Percentiles rank a stretch among this genome's conserved stretches.
Evolutionary conservation across 2,797 vertebrate species (phyloP).

Genomic region (Sphenopsis melanotis): DNA sequence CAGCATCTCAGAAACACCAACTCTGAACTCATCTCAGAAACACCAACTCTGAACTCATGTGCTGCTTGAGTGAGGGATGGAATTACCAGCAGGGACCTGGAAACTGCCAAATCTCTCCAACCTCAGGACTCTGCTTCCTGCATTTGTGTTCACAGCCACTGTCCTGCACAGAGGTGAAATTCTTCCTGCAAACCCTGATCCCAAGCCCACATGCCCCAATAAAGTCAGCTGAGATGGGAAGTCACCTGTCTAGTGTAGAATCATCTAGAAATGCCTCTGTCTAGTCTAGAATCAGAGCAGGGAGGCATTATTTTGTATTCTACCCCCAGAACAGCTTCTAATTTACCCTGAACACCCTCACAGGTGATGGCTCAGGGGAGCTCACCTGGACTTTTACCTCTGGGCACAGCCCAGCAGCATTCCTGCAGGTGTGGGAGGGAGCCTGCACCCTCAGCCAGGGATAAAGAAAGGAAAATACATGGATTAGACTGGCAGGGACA

Average conservation of each 20-base stretch:
- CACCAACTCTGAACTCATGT: rapidly evolving
- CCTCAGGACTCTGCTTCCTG: neutral
- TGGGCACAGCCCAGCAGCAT: neutral
- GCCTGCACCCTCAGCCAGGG: neutral
- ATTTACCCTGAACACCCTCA: neutral
- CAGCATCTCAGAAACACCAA: too few species aligned
- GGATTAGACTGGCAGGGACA: neutral
- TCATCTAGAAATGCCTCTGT: too few species aligned
- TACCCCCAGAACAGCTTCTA: neutral
- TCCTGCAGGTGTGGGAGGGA: neutral
- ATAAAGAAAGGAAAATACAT: neutral
- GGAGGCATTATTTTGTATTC: neutral
- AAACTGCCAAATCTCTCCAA: neutral
- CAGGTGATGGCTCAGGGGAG: neutral
- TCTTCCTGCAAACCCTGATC: neutral
- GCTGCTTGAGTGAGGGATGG: neutral
- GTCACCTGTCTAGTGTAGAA: neutral
- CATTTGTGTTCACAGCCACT: neutral
- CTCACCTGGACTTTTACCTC: neutral
- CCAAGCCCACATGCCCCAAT: rapidly evolving
- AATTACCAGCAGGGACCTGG: neutral
- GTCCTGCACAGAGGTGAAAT: neutral
- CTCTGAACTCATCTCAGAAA: neutral
- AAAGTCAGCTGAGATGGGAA: neutral
- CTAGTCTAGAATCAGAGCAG: neutral